Conservation (phyloP, 2,888 invertebrate species). For the Nemurella pictetii region DNA sequence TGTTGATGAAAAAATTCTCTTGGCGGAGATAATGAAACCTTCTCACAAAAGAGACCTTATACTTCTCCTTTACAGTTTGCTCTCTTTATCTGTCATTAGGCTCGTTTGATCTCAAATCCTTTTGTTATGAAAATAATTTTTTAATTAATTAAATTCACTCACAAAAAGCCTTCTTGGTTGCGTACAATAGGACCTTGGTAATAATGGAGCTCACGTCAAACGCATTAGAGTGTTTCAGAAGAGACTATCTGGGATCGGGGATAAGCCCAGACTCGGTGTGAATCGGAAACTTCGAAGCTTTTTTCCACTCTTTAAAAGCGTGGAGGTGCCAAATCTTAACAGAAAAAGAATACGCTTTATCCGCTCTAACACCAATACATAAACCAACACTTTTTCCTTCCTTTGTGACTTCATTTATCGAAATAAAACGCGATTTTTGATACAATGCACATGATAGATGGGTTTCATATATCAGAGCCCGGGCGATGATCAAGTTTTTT, state of each 20-base stretch:
- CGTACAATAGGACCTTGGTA: background rate
- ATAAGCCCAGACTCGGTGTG: background rate
- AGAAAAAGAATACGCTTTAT: background rate
- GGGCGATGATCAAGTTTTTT: background rate
- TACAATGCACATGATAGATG: background rate
- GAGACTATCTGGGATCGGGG: background rate
- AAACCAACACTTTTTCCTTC: background rate
- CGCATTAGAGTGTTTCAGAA: background rate
- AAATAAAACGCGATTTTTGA: background rate
- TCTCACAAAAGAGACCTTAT: background rate
- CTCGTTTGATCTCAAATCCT: background rate
- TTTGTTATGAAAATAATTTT: conserved; percentile 12
- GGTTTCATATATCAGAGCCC: background rate
- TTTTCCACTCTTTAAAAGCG: background rate
- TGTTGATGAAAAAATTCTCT: conserved; percentile 1
- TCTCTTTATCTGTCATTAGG: conserved; percentile 4
- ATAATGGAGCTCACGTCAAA: background rate
- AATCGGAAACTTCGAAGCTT: too few relatives aligned
- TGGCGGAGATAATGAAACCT: background rate
- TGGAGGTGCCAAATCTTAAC: background rate
- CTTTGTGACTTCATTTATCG: background rate
- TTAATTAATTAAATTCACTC: conserved; percentile 13
- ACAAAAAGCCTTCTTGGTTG: background rate
- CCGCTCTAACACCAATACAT: background rate
- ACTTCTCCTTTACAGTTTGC: background rate